A percentile compares a stretch with the other conserved stretches of the same genome.
These are phyloP conservation scores for Coenobita brevimanus DNA, from an alignment of 1,140 invertebrate genomes.

Conservation along the genomic window DNA sequence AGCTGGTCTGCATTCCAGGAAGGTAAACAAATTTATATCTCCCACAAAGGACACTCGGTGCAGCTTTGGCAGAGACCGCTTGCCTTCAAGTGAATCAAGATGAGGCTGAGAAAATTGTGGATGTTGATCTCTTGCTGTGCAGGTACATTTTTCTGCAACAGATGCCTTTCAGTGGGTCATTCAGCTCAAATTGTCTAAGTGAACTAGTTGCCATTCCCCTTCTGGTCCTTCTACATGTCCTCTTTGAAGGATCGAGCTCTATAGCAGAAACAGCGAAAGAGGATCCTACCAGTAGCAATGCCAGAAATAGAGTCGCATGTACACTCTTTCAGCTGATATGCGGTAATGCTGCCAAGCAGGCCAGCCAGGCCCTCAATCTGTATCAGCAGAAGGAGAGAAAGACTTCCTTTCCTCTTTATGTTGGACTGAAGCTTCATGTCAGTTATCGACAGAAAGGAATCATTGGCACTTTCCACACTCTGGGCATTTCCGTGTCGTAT, in stretches of 20 bases:
- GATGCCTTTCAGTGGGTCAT: background rate
- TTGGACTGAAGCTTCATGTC: too few relatives aligned
- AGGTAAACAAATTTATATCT: too few relatives aligned
- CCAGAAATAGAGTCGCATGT: conserved; percentile 2
- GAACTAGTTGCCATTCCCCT: background rate
- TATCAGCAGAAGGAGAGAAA: background rate
- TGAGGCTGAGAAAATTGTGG: background rate
- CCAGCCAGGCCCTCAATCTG: background rate
- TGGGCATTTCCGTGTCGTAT: too few relatives aligned
- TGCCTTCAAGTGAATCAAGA: background rate
- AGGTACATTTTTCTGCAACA: conserved; percentile 2
- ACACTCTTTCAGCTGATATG: conserved; percentile 6
- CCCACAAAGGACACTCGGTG: too few relatives aligned
- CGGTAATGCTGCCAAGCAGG: background rate
- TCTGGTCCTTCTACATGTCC: background rate
- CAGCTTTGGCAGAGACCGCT: too few relatives aligned
- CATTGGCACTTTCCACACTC: too few relatives aligned
- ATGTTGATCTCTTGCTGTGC: background rate
- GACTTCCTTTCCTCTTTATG: background rate
- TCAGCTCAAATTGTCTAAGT: background rate
- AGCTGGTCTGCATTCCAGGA: too few relatives aligned
- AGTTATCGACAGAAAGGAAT: too few relatives aligned
- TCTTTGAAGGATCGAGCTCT: background rate
- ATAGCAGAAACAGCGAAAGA: background rate
- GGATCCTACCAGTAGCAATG: background rate